A percentile compares a stretch with the other conserved stretches of the same genome.
Evolutionary conservation across 30 jellyfish, hydroid and myxozoan genomes (phyloP).

Genomic region (Turritopsis dohrnii): DNA sequence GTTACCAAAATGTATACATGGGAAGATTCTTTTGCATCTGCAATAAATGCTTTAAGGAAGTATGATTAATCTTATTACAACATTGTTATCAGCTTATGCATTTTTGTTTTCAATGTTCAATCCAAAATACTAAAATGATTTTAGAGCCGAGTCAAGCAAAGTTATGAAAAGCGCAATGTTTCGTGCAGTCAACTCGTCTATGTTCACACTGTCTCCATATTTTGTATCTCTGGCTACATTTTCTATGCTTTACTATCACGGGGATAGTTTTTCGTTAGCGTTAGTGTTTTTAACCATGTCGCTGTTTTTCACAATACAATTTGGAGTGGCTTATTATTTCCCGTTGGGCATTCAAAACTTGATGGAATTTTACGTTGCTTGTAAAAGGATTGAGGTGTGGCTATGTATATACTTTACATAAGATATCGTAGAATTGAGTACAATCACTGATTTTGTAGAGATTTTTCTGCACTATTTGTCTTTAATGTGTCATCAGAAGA

Average conservation of each 20-base stretch:
- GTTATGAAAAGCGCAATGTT: constrained; percentile 10
- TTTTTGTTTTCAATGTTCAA: too few species aligned
- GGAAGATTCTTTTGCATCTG: constrained; percentile 67
- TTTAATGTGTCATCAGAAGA: too few species aligned
- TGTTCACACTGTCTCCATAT: not conserved
- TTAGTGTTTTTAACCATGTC: constrained; percentile 48
- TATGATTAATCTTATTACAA: constrained; percentile 22
- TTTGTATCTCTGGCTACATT: constrained; percentile 55
- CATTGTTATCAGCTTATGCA: too few species aligned
- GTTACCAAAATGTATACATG: constrained; percentile 77
- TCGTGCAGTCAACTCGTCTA: not conserved
- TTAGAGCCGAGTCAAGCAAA: constrained; percentile 10
- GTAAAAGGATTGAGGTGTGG: constrained; percentile 57
- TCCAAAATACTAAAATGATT: too few species aligned
- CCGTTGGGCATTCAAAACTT: constrained; percentile 38
- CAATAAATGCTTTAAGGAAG: constrained; percentile 45
- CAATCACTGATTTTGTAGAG: too few species aligned
- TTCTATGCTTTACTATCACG: constrained; percentile 35
- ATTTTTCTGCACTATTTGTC: too few species aligned
- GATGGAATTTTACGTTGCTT: constrained; percentile 43
- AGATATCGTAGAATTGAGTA: too few species aligned
- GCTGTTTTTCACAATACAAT: constrained; percentile 29
- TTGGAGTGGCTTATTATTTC: constrained; percentile 19
- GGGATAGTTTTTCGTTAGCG: constrained; percentile 29
- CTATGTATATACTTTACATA: too few species aligned